Conservation (phyloP, 2,113 vertebrate species). For the Notothenia coriiceps region DNA sequence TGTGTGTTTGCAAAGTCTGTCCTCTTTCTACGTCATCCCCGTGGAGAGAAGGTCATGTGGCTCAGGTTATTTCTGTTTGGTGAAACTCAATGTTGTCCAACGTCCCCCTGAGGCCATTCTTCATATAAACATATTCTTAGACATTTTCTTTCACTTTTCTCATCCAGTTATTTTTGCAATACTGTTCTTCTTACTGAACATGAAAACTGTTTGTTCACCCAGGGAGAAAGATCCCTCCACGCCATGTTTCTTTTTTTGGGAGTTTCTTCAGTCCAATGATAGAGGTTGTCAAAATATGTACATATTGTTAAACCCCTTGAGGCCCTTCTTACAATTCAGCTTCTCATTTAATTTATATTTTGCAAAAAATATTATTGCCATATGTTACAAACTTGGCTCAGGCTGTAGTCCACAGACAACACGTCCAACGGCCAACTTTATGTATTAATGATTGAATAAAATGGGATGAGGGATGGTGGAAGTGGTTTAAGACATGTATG, state of each 20-base stretch:
- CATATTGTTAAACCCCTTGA: background rate
- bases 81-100: background rate
- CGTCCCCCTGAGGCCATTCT: background rate
- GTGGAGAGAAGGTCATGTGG: background rate
- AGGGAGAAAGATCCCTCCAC: too few species aligned
- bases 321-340: background rate
- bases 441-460: background rate
- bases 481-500: background rate
- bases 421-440: background rate
- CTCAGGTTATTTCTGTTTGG: background rate
- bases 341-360: slow-evolving; percentile 3
- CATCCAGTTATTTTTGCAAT: too few species aligned
- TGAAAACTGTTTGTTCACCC: background rate
- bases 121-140: background rate
- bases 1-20: background rate
- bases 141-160: too few species aligned
- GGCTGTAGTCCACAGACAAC: background rate
- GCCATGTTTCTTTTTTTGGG: too few species aligned
- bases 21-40: background rate
- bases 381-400: background rate
- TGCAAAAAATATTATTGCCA: slow-evolving; percentile 7
- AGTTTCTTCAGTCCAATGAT: too few species aligned
- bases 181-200: too few species aligned
- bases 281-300: background rate
- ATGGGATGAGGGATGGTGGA: background rate